phyloP scores from a whole-genome alignment of 2,888 invertebrate genomes.

The Diarsia rubi region DNA sequence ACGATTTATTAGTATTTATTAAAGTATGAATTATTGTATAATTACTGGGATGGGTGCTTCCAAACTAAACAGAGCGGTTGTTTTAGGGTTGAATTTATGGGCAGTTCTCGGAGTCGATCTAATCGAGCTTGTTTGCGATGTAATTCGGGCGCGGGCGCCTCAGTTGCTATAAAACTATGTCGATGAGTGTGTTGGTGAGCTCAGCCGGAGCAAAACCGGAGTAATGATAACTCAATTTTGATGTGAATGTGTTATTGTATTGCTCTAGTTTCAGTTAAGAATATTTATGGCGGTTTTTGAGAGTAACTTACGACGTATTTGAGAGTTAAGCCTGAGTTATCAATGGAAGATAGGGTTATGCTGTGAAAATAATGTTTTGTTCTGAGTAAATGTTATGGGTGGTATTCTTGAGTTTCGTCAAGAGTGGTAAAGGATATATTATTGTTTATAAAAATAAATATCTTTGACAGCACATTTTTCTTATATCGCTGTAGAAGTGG shows the following conservation, averaged over 20 bases:
- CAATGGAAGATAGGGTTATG: conserved; percentile 31
- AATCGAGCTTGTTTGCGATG: conserved; percentile 82
- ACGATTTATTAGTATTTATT: conserved; percentile 91
- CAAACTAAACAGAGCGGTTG: conserved; percentile 89
- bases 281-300: conserved; percentile 66
- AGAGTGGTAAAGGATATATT: background rate
- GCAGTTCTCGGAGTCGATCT: conserved; percentile 86
- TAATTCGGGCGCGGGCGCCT: conserved; percentile 73
- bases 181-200: conserved; percentile 62
- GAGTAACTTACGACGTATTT: conserved; percentile 50
- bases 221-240: conserved; percentile 71
- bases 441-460: background rate
- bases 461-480: background rate
- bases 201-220: conserved; percentile 57
- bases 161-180: conserved; percentile 66
- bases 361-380: conserved; percentile 20
- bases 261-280: conserved; percentile 65
- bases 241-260: conserved; percentile 68
- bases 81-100: conserved; percentile 89
- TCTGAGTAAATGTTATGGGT: conserved; percentile 18
- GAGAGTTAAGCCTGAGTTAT: conserved; percentile 31
- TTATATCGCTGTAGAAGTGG: background rate
- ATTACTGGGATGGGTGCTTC: conserved; percentile 89
- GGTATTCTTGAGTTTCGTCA: background rate
- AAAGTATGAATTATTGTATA: conserved; percentile 91